phyloP scores from a whole-genome alignment of 2,113 vertebrate genomes.

The Climacteris rufus region DNA sequence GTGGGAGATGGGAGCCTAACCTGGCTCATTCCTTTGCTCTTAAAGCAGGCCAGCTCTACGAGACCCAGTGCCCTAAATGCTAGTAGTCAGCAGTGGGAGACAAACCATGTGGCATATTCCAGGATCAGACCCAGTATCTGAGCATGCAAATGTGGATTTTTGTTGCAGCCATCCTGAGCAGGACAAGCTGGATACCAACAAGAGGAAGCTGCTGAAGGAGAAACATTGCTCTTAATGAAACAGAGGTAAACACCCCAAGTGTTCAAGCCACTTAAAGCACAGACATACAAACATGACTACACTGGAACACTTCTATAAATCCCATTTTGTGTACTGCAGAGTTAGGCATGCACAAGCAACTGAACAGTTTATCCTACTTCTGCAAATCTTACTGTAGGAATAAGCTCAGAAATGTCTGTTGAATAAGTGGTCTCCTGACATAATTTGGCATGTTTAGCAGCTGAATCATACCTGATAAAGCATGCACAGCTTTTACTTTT shows the following conservation, averaged over 20 bases:
- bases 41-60: background rate
- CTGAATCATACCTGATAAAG: background rate
- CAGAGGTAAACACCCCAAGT: background rate
- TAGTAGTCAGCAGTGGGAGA: background rate
- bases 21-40: background rate
- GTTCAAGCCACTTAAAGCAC: background rate
- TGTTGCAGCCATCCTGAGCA: background rate
- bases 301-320: background rate
- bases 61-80: fast-evolving
- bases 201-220: background rate
- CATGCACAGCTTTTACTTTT: too few species aligned
- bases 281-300: background rate
- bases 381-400: background rate
- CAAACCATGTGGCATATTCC: background rate
- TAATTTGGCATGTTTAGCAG: background rate
- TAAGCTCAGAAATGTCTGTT: background rate
- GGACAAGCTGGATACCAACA: background rate
- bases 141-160: fast-evolving
- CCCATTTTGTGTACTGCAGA: background rate
- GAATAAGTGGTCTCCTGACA: background rate
- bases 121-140: background rate
- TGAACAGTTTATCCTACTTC: background rate
- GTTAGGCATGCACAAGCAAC: background rate
- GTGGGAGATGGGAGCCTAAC: background rate
- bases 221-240: background rate